Base-by-base conservation (phyloP, 2,113 vertebrate species). In the Anthoscopus minutus region DNA sequence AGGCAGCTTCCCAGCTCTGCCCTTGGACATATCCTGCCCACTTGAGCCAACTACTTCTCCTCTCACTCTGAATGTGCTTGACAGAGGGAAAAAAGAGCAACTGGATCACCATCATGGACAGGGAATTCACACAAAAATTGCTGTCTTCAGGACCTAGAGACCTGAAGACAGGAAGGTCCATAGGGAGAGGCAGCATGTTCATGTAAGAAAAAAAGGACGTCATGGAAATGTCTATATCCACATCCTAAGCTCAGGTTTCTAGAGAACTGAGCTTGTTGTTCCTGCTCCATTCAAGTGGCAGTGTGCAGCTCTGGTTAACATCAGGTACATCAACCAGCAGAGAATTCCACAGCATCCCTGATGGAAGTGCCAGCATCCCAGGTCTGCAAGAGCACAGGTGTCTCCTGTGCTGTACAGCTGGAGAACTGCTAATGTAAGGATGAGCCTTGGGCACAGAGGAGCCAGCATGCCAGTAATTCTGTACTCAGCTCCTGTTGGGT, bases 341-440 rank as follows among this genome's bases (percentile, higher is more conserved):
- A 62, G 67, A 95, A 70, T 66, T 69, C 67, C 93, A 51, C 0
- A 2, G 44, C 42, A 77, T 27, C 27, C 35, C 42, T 11, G 2
- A 42, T 38, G 44, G 31, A 86, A 66, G 53, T 66, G 80, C 80
- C 80, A 66, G 64, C 28, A 88, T 71, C 22, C 11, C 1, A 2
- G 31, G n/a, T 31, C 33, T 73, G 58, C 54, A 57, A 57, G 72
- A 95, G 73, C 1, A 5, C 81, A 91, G 81, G 54, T 81, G 77
- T 37, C 69, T 60, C 27, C 64, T 0, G 2, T 30, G 44, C 54
- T n/a, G 35, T 64, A 57, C 1, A 8, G 33, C 78, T 81, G 67
- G 38, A 90, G 67, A 92, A 83, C 38, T 91, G 86, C 76, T 91
- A 48, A 92, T 15, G 45, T 69, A 81, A 91, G 67, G 88, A 80